Conservation (phyloP, 2,113 vertebrate genomes). For the Nothoprocta perdicaria region DNA sequence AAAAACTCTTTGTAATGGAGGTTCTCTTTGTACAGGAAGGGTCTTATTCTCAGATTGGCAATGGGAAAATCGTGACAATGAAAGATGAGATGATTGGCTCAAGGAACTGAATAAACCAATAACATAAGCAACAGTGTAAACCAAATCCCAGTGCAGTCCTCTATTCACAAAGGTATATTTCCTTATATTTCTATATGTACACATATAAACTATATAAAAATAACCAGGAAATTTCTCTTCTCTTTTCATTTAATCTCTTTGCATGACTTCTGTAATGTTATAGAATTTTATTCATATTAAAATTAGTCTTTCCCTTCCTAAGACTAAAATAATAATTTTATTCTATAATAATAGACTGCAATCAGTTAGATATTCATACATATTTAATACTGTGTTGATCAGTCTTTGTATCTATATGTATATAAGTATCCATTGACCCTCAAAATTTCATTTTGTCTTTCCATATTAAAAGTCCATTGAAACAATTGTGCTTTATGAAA, state of each 20-base stretch:
- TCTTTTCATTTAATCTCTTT: not conserved
- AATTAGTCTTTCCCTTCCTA: not conserved
- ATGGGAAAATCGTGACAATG: not conserved
- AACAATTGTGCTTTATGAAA: not conserved
- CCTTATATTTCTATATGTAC: not conserved
- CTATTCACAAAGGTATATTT: not conserved
- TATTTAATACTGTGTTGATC: not conserved
- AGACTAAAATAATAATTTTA: not conserved
- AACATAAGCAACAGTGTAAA: not conserved
- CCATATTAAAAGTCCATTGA: not conserved
- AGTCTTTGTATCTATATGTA: not conserved
- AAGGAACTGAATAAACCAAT: not conserved
- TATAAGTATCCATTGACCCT: not conserved
- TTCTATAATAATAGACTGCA: rapidly evolving
- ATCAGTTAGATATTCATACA: not conserved
- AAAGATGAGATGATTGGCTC: not conserved
- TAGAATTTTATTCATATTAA: not conserved
- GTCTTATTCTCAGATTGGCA: not conserved
- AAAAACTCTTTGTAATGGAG: not conserved
- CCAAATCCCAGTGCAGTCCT: not conserved
- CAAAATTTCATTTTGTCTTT: not conserved
- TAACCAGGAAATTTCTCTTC: not conserved
- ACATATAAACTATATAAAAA: not conserved
- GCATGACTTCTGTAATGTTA: not conserved
- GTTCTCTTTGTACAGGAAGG: not conserved